These are phyloP conservation scores for Cyprinodon variegatus DNA, from an alignment of 2,113 vertebrate species.

Conservation along the genomic window DNA sequence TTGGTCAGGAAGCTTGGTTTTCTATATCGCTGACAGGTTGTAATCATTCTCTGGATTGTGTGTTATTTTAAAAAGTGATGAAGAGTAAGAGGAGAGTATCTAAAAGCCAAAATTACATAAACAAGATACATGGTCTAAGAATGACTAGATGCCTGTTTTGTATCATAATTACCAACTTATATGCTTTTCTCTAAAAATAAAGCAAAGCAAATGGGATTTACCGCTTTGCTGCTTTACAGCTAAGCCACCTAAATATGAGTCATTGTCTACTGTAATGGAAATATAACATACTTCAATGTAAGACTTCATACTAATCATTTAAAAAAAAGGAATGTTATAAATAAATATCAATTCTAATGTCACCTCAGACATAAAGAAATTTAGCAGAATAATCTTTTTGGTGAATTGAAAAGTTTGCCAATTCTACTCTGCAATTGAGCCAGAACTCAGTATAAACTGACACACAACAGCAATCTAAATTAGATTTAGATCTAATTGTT, in stretches of 20 bases:
- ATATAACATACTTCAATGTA: background rate
- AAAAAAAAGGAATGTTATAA: background rate
- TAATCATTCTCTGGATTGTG: constrained; percentile 59
- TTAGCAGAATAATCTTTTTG: too few relatives aligned
- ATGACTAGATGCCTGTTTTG: background rate
- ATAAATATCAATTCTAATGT: too few relatives aligned
- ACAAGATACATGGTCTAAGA: background rate
- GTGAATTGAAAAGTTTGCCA: too few relatives aligned
- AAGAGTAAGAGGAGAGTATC: constrained; percentile 8
- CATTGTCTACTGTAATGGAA: background rate
- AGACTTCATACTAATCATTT: background rate
- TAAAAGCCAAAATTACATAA: constrained; percentile 2
- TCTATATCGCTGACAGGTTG: constrained; percentile 60
- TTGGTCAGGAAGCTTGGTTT: constrained; percentile 54
- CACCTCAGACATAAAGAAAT: too few relatives aligned
- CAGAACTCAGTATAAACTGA: too few relatives aligned
- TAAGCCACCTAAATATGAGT: background rate
- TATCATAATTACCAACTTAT: background rate
- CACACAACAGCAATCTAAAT: too few relatives aligned
- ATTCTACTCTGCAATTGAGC: too few relatives aligned
- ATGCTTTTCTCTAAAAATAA: background rate
- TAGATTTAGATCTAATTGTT: too few relatives aligned
- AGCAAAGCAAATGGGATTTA: background rate
- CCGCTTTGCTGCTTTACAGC: background rate
- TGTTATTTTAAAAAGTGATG: constrained; percentile 69